Evolutionary conservation across 53 echinoderm and acorn worm genomes (phyloP).

Genomic region (Temnopleurus reevesii): DNA sequence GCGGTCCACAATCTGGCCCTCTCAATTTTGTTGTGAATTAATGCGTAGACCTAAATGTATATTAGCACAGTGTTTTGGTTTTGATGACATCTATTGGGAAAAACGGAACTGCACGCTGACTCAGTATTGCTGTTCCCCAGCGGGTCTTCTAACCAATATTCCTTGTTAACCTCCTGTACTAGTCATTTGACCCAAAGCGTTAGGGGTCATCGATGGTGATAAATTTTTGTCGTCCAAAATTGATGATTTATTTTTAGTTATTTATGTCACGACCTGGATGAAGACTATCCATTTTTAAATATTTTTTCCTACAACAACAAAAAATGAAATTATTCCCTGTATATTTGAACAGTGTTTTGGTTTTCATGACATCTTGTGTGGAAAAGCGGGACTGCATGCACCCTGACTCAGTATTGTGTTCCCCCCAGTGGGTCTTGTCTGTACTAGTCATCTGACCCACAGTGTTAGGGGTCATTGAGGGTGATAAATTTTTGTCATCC

Average conservation of each 20-base stretch:
- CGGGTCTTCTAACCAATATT: background rate
- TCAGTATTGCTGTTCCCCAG: background rate
- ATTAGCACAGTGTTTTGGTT: background rate
- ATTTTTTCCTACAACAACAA: too few species aligned
- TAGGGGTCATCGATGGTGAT: background rate
- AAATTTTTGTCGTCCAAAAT: background rate
- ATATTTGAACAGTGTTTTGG: background rate
- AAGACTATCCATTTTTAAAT: background rate
- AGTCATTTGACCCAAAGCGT: background rate
- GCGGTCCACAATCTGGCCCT: too few species aligned
- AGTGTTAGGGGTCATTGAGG: background rate
- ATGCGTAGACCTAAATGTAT: too few species aligned
- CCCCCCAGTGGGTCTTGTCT: constrained; percentile 5
- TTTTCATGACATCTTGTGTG: background rate
- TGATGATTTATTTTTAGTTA: background rate
- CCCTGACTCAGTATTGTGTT: background rate
- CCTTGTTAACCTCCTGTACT: constrained; percentile 15
- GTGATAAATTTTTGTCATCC: constrained; percentile 20
- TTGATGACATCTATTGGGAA: background rate
- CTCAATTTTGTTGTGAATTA: too few species aligned
- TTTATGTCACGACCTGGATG: background rate
- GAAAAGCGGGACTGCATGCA: background rate
- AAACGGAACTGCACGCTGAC: background rate
- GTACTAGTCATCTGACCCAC: constrained; percentile 1
- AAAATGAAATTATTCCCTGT: too few species aligned